Conservation (phyloP, 2,113 vertebrate genomes). For the Hirundichthys speculiger region DNA sequence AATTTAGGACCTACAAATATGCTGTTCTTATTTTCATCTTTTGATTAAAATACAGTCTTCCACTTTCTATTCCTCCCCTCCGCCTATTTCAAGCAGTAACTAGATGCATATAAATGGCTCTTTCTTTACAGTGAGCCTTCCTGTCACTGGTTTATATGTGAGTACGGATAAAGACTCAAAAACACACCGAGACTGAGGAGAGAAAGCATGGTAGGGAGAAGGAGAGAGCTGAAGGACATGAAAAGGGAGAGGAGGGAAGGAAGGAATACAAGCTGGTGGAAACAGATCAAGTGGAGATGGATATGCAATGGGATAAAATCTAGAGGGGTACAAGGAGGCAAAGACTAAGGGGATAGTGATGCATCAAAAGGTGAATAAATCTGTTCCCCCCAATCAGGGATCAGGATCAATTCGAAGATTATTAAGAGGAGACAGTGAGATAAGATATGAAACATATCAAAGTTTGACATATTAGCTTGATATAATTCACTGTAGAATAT, state of each 20-base stretch:
- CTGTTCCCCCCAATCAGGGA: constrained; percentile 3
- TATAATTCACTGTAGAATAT: too few relatives aligned
- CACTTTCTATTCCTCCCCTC: neutral
- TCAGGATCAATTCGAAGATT: constrained; percentile 15
- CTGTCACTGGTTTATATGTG: constrained; percentile 8
- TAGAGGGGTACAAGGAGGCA: constrained; percentile 1
- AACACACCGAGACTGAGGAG: neutral
- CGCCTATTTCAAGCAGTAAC: constrained; percentile 46
- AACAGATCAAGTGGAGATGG: constrained; percentile 19
- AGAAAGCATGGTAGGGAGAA: neutral
- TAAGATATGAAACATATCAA: constrained; percentile 2
- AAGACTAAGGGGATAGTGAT: neutral
- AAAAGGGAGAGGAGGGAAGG: neutral
- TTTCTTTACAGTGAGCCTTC: constrained; percentile 28
- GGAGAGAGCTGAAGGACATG: constrained; percentile 3
- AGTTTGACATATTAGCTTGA: neutral
- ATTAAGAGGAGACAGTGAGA: neutral
- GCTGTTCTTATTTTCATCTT: neutral
- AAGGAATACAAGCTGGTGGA: constrained; percentile 6
- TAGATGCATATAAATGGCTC: constrained; percentile 33
- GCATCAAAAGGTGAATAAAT: constrained; percentile 17
- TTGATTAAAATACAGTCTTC: neutral
- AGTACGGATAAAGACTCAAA: constrained; percentile 27
- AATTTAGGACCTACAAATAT: neutral
- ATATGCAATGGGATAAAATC: constrained; percentile 14